Base-by-base conservation (phyloP, 2,797 vertebrate species). In the Brachymystax lenok region DNA sequence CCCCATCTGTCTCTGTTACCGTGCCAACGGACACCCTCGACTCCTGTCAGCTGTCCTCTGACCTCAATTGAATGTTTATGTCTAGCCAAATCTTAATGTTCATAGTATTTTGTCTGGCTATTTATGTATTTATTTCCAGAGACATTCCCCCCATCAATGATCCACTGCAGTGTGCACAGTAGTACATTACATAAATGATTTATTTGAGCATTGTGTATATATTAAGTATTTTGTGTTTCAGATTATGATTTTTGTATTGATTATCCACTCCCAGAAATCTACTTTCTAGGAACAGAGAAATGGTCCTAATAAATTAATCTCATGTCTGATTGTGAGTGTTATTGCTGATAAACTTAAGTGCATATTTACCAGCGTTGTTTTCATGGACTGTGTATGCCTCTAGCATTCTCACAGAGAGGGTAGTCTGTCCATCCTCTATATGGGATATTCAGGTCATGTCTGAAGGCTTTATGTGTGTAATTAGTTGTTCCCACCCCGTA, bases 121-220 rank as follows among this genome's bases (percentile, higher is more conserved):
- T 66, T 75, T 17, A 30, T 66, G 13, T 74, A 66, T 66, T 61
- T 66, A 75, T 50, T 52, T n/a, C 14, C 51, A 67, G 19, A 40
- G 16, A 56, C 17, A 72, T 30, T 30, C 13, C 14, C 21, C 24
- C 7, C 52, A 50, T 71, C 50, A 1, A 28, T 8, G 12, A 51
- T 54, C 21, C 13, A 7, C 50, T 24, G 24, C 12, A 71, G 16
- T 4, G 4, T 17, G 24, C 14, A n/a, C n/a, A n/a, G n/a, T n/a
- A n/a, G n/a, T n/a, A 71, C 70, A 27, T 54, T 27, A 52, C 13
- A 27, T 13, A 5, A 4, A 8, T 33, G 5, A 67, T 59, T 35
- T 21, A 63, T 66, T 67, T 67, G 4, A 67, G 28, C 63, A 5
- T 35, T 67, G 21, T 21, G 1, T 67, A 13, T 28, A 24, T 64